A percentile compares a stretch with the other conserved stretches of the same genome.
Evolutionary conservation across 2,888 invertebrate genomes (phyloP).

Genomic region (Drosophila siamana): DNA sequence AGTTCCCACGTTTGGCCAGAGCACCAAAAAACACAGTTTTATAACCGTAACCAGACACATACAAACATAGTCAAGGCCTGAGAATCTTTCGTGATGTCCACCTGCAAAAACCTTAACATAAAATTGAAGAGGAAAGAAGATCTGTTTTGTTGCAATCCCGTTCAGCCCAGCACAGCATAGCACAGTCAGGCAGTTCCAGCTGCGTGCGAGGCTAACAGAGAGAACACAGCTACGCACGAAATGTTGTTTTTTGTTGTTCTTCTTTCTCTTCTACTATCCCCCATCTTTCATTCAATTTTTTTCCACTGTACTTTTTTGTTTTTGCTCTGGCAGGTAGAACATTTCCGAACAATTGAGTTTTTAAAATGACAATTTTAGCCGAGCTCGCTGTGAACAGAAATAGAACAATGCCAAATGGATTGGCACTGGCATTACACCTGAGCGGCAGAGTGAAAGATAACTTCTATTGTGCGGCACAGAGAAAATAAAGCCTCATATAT

Average conservation of each 20-base stretch:
- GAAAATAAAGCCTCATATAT: slow-evolving; percentile 59
- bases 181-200: slow-evolving; percentile 43
- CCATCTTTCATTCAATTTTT: slow-evolving; percentile 38
- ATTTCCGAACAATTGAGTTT: slow-evolving; percentile 77
- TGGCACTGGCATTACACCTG: slow-evolving; percentile 62
- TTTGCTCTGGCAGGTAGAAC: slow-evolving; percentile 55
- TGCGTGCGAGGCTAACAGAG: slow-evolving; percentile 49
- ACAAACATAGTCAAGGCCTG: slow-evolving; percentile 51
- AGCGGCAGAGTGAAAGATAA: slow-evolving; percentile 47
- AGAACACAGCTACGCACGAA: slow-evolving; percentile 54
- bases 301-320: slow-evolving; percentile 22
- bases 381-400: slow-evolving; percentile 33
- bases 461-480: slow-evolving; percentile 58
- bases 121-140: slow-evolving; percentile 70
- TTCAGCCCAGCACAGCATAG: slow-evolving; percentile 13
- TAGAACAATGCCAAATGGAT: slow-evolving; percentile 66
- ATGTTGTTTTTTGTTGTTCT: slow-evolving; percentile 39
- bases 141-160: slow-evolving; percentile 68
- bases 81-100: slow-evolving; percentile 71
- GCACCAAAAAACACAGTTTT: slow-evolving; percentile 58
- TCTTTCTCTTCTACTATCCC: neutral
- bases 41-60: slow-evolving; percentile 67
- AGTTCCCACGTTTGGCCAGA: slow-evolving; percentile 70
- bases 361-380: slow-evolving; percentile 71
- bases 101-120: slow-evolving; percentile 65